A percentile compares a stretch with the other conserved stretches of the same genome.
Evolutionary conservation across 2,113 vertebrate genomes (phyloP).

Genomic region (Ahaetulla prasina): DNA sequence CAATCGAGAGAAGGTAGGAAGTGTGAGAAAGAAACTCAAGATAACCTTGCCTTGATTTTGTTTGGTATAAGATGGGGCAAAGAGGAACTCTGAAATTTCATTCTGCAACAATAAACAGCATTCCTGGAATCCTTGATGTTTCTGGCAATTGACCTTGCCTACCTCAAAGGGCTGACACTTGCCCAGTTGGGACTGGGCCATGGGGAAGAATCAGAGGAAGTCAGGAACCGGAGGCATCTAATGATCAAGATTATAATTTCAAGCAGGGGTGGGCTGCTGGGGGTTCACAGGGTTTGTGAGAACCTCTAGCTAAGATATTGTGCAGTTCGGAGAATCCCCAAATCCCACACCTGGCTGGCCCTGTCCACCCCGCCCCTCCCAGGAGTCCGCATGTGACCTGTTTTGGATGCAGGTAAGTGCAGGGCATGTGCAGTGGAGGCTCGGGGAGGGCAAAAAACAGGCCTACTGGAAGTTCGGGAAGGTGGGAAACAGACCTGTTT

Average conservation of each 20-base stretch:
- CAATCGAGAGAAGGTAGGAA: neutral
- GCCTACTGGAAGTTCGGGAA: no score
- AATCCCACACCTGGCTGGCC: no score
- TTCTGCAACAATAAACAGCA: neutral
- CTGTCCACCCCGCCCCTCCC: no score
- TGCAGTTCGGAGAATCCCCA: no score
- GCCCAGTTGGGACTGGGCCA: neutral
- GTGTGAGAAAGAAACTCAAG: neutral
- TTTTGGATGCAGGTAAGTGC: no score
- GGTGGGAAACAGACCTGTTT: no score
- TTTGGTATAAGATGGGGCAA: neutral
- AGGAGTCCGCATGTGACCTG: no score
- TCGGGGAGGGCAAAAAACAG: no score
- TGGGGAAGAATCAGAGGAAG: neutral
- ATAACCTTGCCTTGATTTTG: neutral
- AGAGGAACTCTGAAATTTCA: neutral
- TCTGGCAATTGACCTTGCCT: neutral
- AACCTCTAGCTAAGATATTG: no score
- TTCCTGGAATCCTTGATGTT: neutral
- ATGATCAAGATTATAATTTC: neutral
- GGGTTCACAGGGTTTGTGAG: no score
- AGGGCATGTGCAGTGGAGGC: no score
- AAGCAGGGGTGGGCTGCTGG: no score
- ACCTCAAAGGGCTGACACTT: neutral
- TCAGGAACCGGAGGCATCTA: neutral